Percentiles rank a stretch among this genome's conserved stretches.
Evolutionary conservation across 1,140 invertebrate species (phyloP).

Genomic region (Magallana gigas): DNA sequence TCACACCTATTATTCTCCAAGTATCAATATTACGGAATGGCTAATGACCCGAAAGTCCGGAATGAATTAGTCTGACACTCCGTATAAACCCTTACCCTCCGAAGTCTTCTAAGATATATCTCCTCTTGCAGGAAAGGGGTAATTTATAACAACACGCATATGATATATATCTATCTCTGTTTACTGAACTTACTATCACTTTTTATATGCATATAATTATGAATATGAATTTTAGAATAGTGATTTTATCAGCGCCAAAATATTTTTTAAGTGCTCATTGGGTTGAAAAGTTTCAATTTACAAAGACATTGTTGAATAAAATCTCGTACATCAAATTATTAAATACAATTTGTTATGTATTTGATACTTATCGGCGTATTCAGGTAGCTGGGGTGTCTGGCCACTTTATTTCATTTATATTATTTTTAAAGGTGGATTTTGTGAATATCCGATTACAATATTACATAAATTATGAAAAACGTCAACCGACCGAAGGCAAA

Average conservation of each 20-base stretch:
- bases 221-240: conserved; percentile 4
- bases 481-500: not conserved
- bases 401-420: not conserved
- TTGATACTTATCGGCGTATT: conserved; percentile 29
- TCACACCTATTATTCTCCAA: no score
- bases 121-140: no score
- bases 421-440: not conserved
- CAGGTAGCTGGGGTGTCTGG: not conserved
- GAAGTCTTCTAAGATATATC: no score
- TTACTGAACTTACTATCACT: not conserved
- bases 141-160: no score
- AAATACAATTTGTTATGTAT: conserved; percentile 33
- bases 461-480: conserved; percentile 9
- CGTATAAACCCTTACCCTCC: no score
- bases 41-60: no score
- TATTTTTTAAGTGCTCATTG: conserved; percentile 22
- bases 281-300: conserved; percentile 36
- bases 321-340: conserved; percentile 32
- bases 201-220: not conserved
- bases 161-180: no score
- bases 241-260: not conserved
- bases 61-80: no score
- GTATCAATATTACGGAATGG: no score
- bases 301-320: conserved; percentile 20
- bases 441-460: conserved; percentile 24